A percentile compares a stretch with the other conserved stretches of the same genome.
These are phyloP conservation scores for Plectropomus leopardus DNA, from an alignment of 2,113 vertebrate species.

Conservation along the genomic window DNA sequence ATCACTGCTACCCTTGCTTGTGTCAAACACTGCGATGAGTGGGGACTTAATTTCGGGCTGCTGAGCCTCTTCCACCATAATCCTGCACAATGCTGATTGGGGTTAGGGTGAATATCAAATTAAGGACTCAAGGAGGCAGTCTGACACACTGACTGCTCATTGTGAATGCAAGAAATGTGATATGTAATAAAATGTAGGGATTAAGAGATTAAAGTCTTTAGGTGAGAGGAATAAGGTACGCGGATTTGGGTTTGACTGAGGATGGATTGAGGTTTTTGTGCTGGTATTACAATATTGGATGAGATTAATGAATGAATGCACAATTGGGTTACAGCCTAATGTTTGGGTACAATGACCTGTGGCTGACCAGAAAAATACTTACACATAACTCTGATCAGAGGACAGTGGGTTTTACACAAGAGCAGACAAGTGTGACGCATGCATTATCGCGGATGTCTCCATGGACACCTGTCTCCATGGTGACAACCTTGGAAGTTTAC, in stretches of 20 bases:
- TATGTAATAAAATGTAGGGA: slow-evolving; percentile 66
- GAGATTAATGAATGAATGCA: slow-evolving; percentile 58
- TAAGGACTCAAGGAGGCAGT: slow-evolving; percentile 34
- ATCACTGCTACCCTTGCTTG: neutral
- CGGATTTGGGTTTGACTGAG: slow-evolving; percentile 62
- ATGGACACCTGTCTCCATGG: slow-evolving; percentile 74
- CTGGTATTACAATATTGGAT: slow-evolving; percentile 48
- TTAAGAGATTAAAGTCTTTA: slow-evolving; percentile 70
- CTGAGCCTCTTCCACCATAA: slow-evolving; percentile 21
- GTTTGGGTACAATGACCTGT: neutral
- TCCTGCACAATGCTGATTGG: slow-evolving; percentile 23
- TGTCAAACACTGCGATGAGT: neutral
- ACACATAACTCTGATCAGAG: slow-evolving; percentile 15
- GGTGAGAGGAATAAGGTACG: slow-evolving; percentile 64
- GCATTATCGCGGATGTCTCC: slow-evolving; percentile 51
- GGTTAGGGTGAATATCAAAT: slow-evolving; percentile 41
- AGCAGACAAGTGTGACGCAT: slow-evolving; percentile 47
- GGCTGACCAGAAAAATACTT: neutral
- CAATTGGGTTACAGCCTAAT: slow-evolving; percentile 11
- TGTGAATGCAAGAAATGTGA: slow-evolving; percentile 60
- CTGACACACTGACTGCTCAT: slow-evolving; percentile 35
- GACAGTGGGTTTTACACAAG: slow-evolving; percentile 27
- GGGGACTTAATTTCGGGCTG: slow-evolving; percentile 8
- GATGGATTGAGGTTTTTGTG: slow-evolving; percentile 55
- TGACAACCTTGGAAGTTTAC: slow-evolving; percentile 76